phyloP scores from a whole-genome alignment of 2,113 vertebrate genomes.

The Rhineura floridana region DNA sequence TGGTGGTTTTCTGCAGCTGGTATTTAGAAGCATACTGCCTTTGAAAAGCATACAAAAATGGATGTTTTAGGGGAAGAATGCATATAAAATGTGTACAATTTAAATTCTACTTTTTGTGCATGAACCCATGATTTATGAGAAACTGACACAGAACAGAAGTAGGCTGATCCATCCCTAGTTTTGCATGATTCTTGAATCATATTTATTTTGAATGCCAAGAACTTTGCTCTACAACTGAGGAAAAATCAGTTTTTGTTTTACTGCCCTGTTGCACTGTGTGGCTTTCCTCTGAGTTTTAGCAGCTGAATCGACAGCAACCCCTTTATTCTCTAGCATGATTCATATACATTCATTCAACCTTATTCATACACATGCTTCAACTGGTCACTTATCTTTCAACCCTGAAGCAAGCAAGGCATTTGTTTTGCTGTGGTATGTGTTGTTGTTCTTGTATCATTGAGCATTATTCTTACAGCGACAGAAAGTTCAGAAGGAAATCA shows the following conservation, averaged over 20 bases:
- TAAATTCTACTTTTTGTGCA: too few species aligned
- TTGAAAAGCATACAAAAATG: too few species aligned
- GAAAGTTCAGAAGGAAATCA: neutral
- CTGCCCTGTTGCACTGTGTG: neutral
- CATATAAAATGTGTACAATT: too few species aligned
- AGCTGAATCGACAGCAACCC: neutral
- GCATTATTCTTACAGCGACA: neutral
- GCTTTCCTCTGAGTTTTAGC: neutral
- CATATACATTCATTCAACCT: neutral
- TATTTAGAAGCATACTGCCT: too few species aligned
- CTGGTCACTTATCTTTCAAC: neutral
- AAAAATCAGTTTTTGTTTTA: slow-evolving; percentile 23
- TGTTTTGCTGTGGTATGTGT: neutral
- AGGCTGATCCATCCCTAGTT: too few species aligned
- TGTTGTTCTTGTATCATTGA: neutral
- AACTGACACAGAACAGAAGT: too few species aligned
- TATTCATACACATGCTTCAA: neutral
- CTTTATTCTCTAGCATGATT: neutral
- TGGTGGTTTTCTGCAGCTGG: too few species aligned
- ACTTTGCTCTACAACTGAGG: neutral
- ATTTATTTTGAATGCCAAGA: neutral
- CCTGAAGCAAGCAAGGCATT: neutral
- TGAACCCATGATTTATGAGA: too few species aligned
- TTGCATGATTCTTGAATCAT: neutral
- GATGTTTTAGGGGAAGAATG: too few species aligned